These are phyloP conservation scores for Elgonia sp. DNA, from an alignment of 2,888 invertebrate genomes.

Conservation along the genomic window DNA sequence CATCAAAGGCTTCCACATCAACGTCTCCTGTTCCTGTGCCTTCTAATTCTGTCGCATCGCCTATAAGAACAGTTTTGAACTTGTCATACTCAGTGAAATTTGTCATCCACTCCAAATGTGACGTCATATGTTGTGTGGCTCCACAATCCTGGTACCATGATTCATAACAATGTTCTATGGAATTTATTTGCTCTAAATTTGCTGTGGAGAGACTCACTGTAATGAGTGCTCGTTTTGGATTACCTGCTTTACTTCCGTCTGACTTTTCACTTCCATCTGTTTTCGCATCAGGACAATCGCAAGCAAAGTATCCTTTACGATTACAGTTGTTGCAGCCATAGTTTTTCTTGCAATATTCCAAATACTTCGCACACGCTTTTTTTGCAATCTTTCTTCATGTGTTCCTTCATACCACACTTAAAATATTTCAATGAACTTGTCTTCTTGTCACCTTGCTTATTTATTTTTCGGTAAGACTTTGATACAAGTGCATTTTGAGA, in stretches of 20 bases:
- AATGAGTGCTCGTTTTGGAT: neutral
- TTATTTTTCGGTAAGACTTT: neutral
- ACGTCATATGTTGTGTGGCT: constrained; percentile 1
- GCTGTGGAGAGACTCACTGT: neutral
- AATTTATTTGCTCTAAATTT: neutral
- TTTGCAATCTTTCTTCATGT: neutral
- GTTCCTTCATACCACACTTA: constrained; percentile 3
- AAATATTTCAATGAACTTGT: neutral
- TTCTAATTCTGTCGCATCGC: neutral
- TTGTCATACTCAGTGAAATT: neutral
- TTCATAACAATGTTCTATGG: neutral
- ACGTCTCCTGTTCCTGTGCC: neutral
- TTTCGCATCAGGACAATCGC: neutral
- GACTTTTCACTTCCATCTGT: neutral
- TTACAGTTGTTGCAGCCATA: constrained; percentile 20
- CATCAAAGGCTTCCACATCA: constrained; percentile 6
- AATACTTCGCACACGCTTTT: neutral
- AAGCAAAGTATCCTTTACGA: neutral
- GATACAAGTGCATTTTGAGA: constrained; percentile 13
- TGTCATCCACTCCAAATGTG: neutral
- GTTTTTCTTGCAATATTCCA: constrained; percentile 20
- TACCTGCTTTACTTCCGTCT: neutral
- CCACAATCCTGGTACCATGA: constrained; percentile 12
- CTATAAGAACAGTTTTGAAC: neutral
- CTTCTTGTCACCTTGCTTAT: neutral